Conservation (phyloP, 2,113 vertebrate species). For the Pelecanus crispus region DNA sequence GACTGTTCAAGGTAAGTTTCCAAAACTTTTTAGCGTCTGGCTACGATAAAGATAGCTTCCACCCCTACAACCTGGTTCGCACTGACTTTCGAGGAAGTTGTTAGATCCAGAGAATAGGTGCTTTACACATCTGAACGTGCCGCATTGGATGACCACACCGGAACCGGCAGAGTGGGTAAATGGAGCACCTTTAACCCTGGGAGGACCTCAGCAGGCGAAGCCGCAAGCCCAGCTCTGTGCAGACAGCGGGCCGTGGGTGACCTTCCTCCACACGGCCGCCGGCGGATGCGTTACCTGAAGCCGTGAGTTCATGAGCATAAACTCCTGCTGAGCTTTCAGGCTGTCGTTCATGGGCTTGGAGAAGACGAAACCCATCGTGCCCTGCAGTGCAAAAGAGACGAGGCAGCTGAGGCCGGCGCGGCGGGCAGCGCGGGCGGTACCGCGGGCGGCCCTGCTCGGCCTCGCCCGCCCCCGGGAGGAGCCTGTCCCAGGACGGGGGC, state of each 20-base stretch:
- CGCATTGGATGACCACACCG: fast-evolving
- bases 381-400: neutral
- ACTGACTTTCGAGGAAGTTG: fast-evolving
- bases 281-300: constrained; percentile 74
- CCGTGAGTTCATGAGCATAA: constrained; percentile 76
- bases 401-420: fast-evolving
- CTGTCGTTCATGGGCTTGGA: constrained; percentile 82
- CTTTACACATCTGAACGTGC: fast-evolving
- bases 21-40: neutral
- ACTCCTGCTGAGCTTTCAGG: constrained; percentile 82
- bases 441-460: no score
- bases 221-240: fast-evolving
- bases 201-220: fast-evolving
- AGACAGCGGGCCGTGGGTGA: fast-evolving
- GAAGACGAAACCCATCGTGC: constrained; percentile 79
- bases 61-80: fast-evolving
- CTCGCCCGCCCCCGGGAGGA: neutral
- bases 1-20: neutral
- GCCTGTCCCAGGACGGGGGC: fast-evolving
- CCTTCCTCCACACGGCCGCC: neutral
- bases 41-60: fast-evolving
- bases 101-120: fast-evolving
- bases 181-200: fast-evolving
- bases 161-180: fast-evolving
- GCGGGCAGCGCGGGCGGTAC: fast-evolving